Conservation (phyloP, 2,113 vertebrate species). For the Apaloderma vittatum region DNA sequence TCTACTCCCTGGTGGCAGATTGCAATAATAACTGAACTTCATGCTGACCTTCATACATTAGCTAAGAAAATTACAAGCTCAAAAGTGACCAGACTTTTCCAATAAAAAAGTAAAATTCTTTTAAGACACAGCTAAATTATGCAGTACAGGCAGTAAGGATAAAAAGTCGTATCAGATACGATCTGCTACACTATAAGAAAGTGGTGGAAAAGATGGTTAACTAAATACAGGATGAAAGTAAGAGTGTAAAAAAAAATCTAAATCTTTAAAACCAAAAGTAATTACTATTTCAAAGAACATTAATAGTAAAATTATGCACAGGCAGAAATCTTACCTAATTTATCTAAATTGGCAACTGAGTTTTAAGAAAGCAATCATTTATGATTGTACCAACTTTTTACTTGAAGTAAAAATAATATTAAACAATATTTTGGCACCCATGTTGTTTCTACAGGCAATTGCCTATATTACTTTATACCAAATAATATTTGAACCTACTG, state of each 20-base stretch:
- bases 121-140: conserved; percentile 8
- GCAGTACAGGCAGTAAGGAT: not conserved
- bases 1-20: not conserved
- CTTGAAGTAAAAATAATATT: not conserved
- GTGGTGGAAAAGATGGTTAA: not conserved
- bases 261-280: not conserved
- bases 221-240: not conserved
- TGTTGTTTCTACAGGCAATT: not conserved
- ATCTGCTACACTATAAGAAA: not conserved
- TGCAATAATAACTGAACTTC: conserved; percentile 2
- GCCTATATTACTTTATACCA: not conserved
- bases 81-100: conserved; percentile 5
- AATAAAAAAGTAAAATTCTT: not conserved
- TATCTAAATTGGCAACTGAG: not conserved
- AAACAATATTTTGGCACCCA: not conserved
- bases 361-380: not conserved
- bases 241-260: not conserved
- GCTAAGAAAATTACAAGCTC: conserved; percentile 25
- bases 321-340: not conserved
- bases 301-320: not conserved
- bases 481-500: not conserved
- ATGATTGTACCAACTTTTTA: not conserved
- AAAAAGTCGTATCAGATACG: not conserved
- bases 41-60: conserved; percentile 11
- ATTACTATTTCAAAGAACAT: not conserved